Conservation (phyloP, 2,113 vertebrate genomes). For the Potamarius usumacintae region DNA sequence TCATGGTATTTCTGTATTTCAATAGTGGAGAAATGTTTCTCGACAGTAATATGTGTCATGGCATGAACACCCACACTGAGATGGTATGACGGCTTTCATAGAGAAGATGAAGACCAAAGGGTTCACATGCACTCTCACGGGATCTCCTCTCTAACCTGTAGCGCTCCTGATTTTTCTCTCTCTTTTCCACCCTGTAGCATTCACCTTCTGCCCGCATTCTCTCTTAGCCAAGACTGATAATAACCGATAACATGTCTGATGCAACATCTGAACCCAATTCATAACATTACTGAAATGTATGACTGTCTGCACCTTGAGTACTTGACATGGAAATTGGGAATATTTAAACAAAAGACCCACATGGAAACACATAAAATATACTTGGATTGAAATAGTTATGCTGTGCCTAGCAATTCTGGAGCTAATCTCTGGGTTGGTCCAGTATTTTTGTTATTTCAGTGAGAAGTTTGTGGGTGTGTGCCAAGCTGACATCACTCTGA, state of each 20-base stretch:
- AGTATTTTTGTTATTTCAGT: no score
- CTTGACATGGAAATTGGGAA: no score
- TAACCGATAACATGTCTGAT: background rate
- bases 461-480: no score
- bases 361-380: no score
- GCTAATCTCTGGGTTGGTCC: no score
- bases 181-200: background rate
- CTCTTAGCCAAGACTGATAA: background rate
- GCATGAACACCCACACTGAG: slow-evolving; percentile 42
- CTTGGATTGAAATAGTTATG: no score
- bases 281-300: no score
- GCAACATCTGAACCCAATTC: no score
- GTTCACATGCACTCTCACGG: background rate
- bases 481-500: no score
- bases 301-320: no score
- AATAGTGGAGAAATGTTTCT: background rate
- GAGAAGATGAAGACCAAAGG: background rate
- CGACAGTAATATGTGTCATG: background rate
- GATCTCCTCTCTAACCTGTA: background rate
- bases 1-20: background rate
- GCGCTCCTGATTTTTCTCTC: background rate
- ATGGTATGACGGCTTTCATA: slow-evolving; percentile 18
- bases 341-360: no score
- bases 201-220: background rate
- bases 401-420: no score